Base-by-base conservation (phyloP, 2,797 vertebrate genomes). In the Garrulus glandarius region DNA sequence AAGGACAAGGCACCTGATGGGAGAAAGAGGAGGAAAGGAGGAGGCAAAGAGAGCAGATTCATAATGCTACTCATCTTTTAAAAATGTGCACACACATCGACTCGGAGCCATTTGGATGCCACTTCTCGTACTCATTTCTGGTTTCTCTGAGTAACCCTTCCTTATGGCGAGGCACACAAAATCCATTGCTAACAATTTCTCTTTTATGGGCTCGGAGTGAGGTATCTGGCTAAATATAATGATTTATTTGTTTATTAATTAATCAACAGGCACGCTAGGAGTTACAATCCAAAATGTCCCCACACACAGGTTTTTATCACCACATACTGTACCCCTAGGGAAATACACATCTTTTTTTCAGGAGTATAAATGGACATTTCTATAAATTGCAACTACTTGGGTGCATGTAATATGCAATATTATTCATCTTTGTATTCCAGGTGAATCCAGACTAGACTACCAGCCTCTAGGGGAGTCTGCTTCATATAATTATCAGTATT, bases 401-500 rank as follows among this genome's bases (percentile, higher is more conserved):
- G 76, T 89, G 93, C 90, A 92, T 79, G 89, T 91, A 97, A 96
- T 96, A 94, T 96, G 92, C 93, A 91, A 96, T 96, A 93, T 97
- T 96, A 97, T 91, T 96, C 93, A 95, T 97, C 87, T 96, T 96
- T 96, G 95, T 96, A 96, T 96, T 96, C 96, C 93, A 96, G 94
- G 92, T 96, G 95, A 97, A 97, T 96, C 89, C 93, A 95, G 93
- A 84, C 95, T 95, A 97, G 97, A 96, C 93, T 95, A 92, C 86
- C 93, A 96, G 95, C 92, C 96, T 95, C 96, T 95, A 92, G 95
- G 95, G 96, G 91, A 96, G 94, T 95, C 95, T 97, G 93, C 93
- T 96, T 96, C 95, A 94, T 95, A 91, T 95, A 97, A 97, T 97
- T 97, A 97, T 97, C 97, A 95, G 96, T 96, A 97, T 97, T 97